Evolutionary conservation across 1,140 invertebrate genomes (phyloP).

Genomic region (Zaprionus taronus): DNA sequence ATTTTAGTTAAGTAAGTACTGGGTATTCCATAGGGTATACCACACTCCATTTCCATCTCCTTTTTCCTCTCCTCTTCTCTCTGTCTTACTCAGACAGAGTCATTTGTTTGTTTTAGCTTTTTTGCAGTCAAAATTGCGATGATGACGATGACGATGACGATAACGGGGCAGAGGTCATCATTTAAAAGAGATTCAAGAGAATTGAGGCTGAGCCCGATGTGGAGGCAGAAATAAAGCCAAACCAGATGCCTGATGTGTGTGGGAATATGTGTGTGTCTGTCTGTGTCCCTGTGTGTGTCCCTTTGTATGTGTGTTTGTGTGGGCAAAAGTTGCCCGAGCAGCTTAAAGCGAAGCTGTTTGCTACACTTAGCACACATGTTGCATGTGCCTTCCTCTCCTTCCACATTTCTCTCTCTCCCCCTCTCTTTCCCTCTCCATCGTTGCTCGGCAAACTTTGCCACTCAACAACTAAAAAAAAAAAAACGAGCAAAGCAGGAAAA

Average conservation of each 20-base stretch:
- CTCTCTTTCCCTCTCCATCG: neutral
- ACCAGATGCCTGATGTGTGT: neutral
- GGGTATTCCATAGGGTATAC: neutral
- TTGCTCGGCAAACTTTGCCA: slow-evolving; percentile 59
- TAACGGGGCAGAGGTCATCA: slow-evolving; percentile 37
- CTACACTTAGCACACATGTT: slow-evolving; percentile 63
- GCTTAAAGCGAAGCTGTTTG: slow-evolving; percentile 31
- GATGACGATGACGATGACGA: slow-evolving; percentile 23
- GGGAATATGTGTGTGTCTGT: slow-evolving; percentile 1
- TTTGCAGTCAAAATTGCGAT: slow-evolving; percentile 18
- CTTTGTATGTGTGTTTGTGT: neutral
- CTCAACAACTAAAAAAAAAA: slow-evolving; percentile 34
- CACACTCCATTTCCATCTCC: too few species aligned
- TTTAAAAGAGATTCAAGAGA: slow-evolving; percentile 31
- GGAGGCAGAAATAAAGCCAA: neutral
- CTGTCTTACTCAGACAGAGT: neutral
- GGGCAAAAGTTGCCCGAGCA: slow-evolving; percentile 31
- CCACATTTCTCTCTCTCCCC: neutral
- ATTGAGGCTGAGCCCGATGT: neutral
- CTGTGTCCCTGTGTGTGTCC: neutral
- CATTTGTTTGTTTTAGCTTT: slow-evolving; percentile 12
- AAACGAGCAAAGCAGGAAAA: slow-evolving; percentile 12
- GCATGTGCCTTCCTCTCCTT: slow-evolving; percentile 36
- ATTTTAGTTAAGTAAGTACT: neutral
- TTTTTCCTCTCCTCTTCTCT: neutral